Percentiles rank a stretch among this genome's conserved stretches.
Evolutionary conservation across 2,888 invertebrate genomes (phyloP).

Genomic region (Drosophila macrothrix): DNA sequence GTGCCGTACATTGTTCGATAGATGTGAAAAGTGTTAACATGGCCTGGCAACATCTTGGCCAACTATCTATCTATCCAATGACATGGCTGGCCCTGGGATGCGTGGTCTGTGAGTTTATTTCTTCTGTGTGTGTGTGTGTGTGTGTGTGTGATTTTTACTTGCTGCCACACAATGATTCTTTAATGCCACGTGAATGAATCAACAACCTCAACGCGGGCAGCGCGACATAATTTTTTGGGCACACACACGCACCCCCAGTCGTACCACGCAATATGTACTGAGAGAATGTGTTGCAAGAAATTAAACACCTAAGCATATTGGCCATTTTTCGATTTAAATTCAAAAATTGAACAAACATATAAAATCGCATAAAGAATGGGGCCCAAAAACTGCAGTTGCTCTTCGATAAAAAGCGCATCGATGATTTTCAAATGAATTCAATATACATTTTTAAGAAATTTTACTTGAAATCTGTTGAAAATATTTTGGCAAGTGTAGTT

Average conservation of each 20-base stretch:
- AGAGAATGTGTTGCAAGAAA: slow-evolving; percentile 3
- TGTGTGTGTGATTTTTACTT: slow-evolving; percentile 15
- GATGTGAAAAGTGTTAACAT: slow-evolving; percentile 72
- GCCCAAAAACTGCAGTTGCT: neutral
- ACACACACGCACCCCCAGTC: slow-evolving; percentile 16
- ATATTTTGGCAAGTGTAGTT: slow-evolving; percentile 14
- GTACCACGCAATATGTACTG: slow-evolving; percentile 42
- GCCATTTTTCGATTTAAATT: neutral
- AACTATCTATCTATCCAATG: slow-evolving; percentile 2
- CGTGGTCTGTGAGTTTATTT: neutral
- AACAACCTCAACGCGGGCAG: slow-evolving; percentile 21
- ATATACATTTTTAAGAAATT: neutral
- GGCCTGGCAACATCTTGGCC: slow-evolving; percentile 28
- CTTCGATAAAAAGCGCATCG: neutral
- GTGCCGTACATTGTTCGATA: slow-evolving; percentile 48
- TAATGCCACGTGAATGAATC: slow-evolving; percentile 54
- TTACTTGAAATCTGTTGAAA: neutral
- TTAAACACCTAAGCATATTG: neutral
- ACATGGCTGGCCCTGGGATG: slow-evolving; percentile 12
- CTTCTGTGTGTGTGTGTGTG: neutral
- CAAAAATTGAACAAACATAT: neutral
- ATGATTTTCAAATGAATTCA: neutral
- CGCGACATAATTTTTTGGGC: slow-evolving; percentile 28
- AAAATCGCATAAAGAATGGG: neutral
- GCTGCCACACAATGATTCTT: slow-evolving; percentile 68